Evolutionary conservation across 2,888 invertebrate genomes (phyloP), one percentile per base, ranked within the genome.

Genomic region (Andrena bucephala): DNA sequence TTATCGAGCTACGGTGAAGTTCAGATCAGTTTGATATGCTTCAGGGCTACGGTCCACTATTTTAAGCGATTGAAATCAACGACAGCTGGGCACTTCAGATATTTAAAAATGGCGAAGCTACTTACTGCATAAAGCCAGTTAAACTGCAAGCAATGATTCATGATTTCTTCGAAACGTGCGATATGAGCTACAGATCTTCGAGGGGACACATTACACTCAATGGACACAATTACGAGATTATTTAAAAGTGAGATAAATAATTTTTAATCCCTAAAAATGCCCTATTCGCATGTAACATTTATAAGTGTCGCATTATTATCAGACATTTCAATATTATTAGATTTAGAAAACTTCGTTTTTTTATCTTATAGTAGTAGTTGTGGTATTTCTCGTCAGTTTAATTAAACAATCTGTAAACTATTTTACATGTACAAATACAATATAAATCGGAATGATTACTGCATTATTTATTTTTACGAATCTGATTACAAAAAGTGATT

Each of bases 381-480:
- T 42, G 42, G 16, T 42, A 16, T 42, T 42, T 42, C 42, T 42
- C 4, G 16, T 1, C 24, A 57, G 24, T 27, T 57, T 57, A 57
- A 57, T 42, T 16, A 42, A 13, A 42, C 42, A 13, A 42, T 42
- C 4, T 16, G 54, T 16, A 20, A 48, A 60, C 48, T 27, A 36
- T 20, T 33, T 31, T 16, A 29, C 31, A 65, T 20, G 20, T 59
- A 59, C 31, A 59, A 70, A 60, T 70, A 71, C 36, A 71, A 66
- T 65, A 71, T 57, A 67, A 54, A 67, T 57, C 72, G 5, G 62
- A 50, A 57, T 68, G 27, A 63, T 68, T 50, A 50, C 13, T 63
- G 27, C 20, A 50, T 50, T 57, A 6, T 81, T 78, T 78, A 81
- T 81, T 80, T 59, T 59, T 73, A 66, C 24, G 48, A 42, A 81